A percentile compares a stretch with the other conserved stretches of the same genome.
Conservation (phyloP, 2,113 vertebrate species). For the Catagonus wagneri region DNA sequence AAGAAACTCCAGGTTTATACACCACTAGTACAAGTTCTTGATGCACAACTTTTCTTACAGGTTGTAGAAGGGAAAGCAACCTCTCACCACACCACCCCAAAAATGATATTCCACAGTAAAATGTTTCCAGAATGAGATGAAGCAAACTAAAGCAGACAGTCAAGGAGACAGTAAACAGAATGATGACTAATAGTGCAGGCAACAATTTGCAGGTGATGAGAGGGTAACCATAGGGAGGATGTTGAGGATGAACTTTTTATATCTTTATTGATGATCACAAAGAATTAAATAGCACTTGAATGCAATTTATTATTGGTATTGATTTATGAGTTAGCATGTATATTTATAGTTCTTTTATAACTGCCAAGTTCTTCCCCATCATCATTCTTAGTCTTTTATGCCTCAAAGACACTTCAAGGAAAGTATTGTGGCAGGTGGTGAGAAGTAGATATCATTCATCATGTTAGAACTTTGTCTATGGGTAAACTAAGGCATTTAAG, state of each 20-base stretch:
- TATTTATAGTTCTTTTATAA: conserved; percentile 69
- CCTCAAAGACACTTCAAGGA: background rate
- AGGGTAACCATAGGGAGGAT: background rate
- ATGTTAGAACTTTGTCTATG: background rate
- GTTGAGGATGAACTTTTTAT: conserved; percentile 50
- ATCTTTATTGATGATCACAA: conserved; percentile 60
- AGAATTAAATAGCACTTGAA: conserved; percentile 75
- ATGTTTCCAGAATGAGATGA: background rate
- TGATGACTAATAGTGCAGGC: background rate
- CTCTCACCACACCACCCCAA: background rate
- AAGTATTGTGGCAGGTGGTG: background rate
- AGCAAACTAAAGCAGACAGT: background rate
- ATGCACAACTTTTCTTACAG: background rate
- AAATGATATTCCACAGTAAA: background rate
- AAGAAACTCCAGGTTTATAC: background rate
- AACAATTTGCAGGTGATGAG: background rate
- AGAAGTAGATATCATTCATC: background rate
- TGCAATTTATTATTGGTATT: conserved; percentile 73
- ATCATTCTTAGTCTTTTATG: conserved; percentile 61
- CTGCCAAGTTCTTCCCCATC: conserved; percentile 36
- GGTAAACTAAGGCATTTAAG: conserved; percentile 69
- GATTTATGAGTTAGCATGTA: conserved; percentile 64
- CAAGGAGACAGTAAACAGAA: background rate
- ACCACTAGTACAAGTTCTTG: background rate
- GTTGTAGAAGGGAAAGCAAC: background rate